Evolutionary conservation across 2,113 vertebrate genomes (phyloP).

Genomic region (Cettia cetti): DNA sequence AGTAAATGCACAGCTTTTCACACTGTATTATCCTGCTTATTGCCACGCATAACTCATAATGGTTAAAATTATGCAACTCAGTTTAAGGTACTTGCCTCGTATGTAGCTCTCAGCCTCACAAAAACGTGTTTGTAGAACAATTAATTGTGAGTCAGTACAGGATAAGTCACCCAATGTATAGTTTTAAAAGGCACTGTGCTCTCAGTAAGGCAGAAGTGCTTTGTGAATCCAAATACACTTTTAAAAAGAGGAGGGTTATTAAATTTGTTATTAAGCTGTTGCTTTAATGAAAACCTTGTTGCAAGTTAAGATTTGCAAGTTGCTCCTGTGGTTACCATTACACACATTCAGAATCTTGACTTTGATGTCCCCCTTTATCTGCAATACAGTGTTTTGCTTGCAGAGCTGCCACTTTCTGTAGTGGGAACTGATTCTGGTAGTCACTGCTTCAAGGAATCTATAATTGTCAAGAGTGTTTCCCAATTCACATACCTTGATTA

Average conservation of each 20-base stretch:
- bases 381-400: background rate
- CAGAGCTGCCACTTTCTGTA: background rate
- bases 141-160: slow-evolving; percentile 1
- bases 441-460: background rate
- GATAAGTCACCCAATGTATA: background rate
- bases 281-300: background rate
- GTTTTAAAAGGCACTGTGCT: background rate
- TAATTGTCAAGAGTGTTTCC: background rate
- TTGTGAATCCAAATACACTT: background rate
- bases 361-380: background rate
- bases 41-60: background rate
- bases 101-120: background rate
- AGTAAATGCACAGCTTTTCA: slow-evolving; percentile 12
- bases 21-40: background rate
- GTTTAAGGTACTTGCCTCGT: background rate
- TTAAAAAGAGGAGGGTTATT: background rate
- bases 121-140: background rate
- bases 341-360: background rate
- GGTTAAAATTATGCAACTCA: background rate
- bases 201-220: background rate
- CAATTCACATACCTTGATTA: background rate
- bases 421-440: background rate
- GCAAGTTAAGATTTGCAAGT: background rate
- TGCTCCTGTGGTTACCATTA: background rate
- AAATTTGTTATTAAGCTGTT: background rate